Evolutionary conservation across 2,797 vertebrate genomes (phyloP), one percentile per base, ranked within the genome.

Genomic region (Lerista edwardsae): DNA sequence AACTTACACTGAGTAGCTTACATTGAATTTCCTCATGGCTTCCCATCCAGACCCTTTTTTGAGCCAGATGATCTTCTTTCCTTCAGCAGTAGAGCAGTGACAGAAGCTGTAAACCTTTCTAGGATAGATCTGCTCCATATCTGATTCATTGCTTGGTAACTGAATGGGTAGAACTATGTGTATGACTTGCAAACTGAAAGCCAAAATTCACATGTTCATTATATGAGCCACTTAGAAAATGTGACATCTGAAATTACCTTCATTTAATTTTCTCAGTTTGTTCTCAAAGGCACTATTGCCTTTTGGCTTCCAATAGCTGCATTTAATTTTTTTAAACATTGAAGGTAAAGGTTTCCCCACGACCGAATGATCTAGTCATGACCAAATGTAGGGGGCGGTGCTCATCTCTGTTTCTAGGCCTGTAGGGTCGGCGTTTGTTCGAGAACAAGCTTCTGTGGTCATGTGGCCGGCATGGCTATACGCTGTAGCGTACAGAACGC

Each of bases 201-300:
- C n/a, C 59, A 55, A 19, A 51, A 75, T 64, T 36, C 47, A 51
- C 21, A 59, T 27, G 15, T 68, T 61, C 51, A 77, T 84, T 69
- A 69, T 59, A 29, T 34, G 55, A 55, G 55, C 36, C 21, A 27
- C 23, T 77, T 77, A 51, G 78, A 81, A 77, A 64, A 74, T 41
- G 27, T 71, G 69, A 64, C 31, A 74, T 84, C 69, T 79, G 11
- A 64, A 84, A 79, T 68, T 79, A 79, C 21, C n/a, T 73, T 79
- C 39, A 55, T 72, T 51, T 84, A 64, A 79, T 65, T 79, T 47
- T 79, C 44, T 21, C 71, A 79, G 61, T 34, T 85, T 75, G 36
- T 19, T 27, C 44, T 55, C 55, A 41, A 67, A 79, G 71, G 36
- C 29, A 67, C 69, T 67, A 74, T 73, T 47, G 47, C 6, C 10